Conservation (phyloP, 2,113 vertebrate species). For the Kobus ellipsiprymnus region DNA sequence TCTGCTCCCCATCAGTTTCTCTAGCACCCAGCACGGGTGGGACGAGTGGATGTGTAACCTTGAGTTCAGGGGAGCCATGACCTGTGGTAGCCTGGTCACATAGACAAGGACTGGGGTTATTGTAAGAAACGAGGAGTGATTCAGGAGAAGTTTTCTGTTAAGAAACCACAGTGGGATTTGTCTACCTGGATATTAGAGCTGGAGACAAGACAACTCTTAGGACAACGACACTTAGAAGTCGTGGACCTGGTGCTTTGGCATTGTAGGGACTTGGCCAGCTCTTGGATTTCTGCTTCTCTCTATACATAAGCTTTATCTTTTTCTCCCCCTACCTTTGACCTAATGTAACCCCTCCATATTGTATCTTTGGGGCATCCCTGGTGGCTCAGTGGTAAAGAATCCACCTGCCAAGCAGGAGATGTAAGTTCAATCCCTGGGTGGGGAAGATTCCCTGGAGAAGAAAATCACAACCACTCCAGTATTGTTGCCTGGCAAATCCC, state of each 20-base stretch:
- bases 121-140: not conserved
- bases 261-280: not conserved
- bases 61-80: not conserved
- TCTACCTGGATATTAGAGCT: not conserved
- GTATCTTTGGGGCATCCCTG: not conserved
- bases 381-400: not conserved
- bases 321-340: not conserved
- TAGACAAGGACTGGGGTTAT: not conserved
- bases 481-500: not conserved
- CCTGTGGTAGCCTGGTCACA: not conserved
- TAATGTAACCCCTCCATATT: not conserved
- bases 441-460: not conserved
- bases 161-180: not conserved
- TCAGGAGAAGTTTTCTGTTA: not conserved
- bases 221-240: rapidly evolving
- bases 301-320: not conserved
- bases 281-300: not conserved
- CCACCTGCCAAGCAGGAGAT: not conserved
- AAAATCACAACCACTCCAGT: not conserved
- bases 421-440: not conserved
- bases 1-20: not conserved
- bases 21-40: not conserved
- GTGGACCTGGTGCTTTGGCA: not conserved
- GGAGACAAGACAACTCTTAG: not conserved
- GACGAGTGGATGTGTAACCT: not conserved